Evolutionary conservation across 2,113 vertebrate species (phyloP).

Genomic region (Hippocampus comes): DNA sequence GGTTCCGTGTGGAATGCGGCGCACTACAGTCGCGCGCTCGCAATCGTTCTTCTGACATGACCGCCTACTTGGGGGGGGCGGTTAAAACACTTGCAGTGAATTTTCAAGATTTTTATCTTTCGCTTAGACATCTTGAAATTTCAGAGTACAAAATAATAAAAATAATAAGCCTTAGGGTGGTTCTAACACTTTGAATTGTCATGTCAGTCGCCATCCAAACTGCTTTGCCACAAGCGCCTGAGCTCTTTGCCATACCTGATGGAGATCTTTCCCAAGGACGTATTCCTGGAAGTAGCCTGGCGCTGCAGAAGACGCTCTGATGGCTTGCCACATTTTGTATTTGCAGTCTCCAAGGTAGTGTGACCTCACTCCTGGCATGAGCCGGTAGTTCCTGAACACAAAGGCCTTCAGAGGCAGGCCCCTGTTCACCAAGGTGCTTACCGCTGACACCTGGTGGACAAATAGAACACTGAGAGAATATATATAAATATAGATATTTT

Average conservation of each 20-base stretch:
- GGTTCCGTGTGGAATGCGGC: constrained; percentile 36
- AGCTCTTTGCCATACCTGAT: constrained; percentile 77
- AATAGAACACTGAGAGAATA: background rate
- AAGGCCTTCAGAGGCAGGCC: constrained; percentile 89
- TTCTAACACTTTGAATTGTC: too few relatives aligned
- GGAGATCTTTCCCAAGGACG: constrained; percentile 85
- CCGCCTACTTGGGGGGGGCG: too few relatives aligned
- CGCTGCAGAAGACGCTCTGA: constrained; percentile 94
- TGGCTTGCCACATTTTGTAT: constrained; percentile 93
- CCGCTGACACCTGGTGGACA: constrained; percentile 84
- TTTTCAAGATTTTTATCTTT: too few relatives aligned
- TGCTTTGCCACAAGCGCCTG: background rate
- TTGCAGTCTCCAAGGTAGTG: constrained; percentile 93
- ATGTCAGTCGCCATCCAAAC: too few relatives aligned
- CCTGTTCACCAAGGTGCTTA: constrained; percentile 92
- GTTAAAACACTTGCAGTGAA: too few relatives aligned
- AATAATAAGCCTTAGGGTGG: too few relatives aligned
- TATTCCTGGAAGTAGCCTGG: constrained; percentile 96
- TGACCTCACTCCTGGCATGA: constrained; percentile 86
- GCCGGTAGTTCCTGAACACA: constrained; percentile 93
- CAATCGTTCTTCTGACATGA: too few relatives aligned
- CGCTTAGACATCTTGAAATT: too few relatives aligned
- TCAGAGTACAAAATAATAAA: too few relatives aligned
- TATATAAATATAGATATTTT: background rate
- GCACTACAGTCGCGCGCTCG: background rate